Conservation (phyloP, 2,888 invertebrate genomes). For the Eutolmus rufibarbis region DNA sequence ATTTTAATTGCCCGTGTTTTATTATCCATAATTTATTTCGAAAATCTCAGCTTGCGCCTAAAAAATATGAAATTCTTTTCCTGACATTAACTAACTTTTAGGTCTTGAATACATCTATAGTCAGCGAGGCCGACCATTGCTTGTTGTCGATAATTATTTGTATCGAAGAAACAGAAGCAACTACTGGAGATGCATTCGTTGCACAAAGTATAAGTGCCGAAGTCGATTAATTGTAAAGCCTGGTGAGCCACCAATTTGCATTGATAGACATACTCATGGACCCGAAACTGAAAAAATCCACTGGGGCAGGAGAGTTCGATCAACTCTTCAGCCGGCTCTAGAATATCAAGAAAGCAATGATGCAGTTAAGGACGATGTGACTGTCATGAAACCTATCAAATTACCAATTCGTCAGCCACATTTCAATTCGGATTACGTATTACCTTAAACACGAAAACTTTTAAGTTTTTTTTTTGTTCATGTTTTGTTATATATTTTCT, state of each 20-base stretch:
- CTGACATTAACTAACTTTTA: slow-evolving; percentile 42
- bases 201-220: slow-evolving; percentile 54
- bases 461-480: neutral
- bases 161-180: slow-evolving; percentile 55
- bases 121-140: slow-evolving; percentile 55
- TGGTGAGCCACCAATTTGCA: slow-evolving; percentile 49
- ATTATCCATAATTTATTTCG: neutral
- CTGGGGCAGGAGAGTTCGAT: slow-evolving; percentile 49
- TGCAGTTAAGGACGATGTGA: slow-evolving; percentile 41
- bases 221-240: slow-evolving; percentile 54
- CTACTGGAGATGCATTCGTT: slow-evolving; percentile 57
- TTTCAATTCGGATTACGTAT: slow-evolving; percentile 48
- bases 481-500: neutral
- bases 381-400: slow-evolving; percentile 45
- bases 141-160: slow-evolving; percentile 54
- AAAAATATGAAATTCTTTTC: neutral
- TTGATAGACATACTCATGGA: slow-evolving; percentile 54
- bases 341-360: neutral
- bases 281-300: slow-evolving; percentile 55
- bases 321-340: slow-evolving; percentile 11
- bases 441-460: neutral
- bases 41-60: neutral
- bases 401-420: slow-evolving; percentile 50
- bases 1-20: neutral
- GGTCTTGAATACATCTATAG: slow-evolving; percentile 55